Evolutionary conservation across 1,140 invertebrate species (phyloP).

Genomic region (Drosophila pandora): DNA sequence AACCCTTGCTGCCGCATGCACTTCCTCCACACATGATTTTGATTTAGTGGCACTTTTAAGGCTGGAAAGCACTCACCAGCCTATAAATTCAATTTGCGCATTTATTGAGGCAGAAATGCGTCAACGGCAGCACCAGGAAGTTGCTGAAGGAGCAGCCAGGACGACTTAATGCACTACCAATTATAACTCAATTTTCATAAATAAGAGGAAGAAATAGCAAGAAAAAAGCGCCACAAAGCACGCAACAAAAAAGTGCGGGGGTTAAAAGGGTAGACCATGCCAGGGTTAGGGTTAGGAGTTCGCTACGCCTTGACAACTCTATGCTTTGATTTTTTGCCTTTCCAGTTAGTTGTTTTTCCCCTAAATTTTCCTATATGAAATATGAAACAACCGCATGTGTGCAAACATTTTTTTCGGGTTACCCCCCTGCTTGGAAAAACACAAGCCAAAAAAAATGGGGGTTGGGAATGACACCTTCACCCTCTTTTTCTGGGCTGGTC

Average conservation of each 20-base stretch:
- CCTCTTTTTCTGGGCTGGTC: constrained; percentile 20
- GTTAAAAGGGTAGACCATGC: constrained; percentile 3
- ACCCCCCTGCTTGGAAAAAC: constrained; percentile 15
- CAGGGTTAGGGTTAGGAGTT: constrained; percentile 38
- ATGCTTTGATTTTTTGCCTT: constrained; percentile 75
- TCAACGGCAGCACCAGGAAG: constrained; percentile 52
- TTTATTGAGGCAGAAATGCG: constrained; percentile 81
- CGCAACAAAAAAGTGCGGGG: constrained; percentile 28
- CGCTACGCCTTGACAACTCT: constrained; percentile 77
- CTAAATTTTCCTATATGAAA: constrained; percentile 61
- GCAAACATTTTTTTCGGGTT: constrained; percentile 67
- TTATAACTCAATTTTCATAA: constrained; percentile 83
- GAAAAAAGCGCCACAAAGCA: constrained; percentile 53
- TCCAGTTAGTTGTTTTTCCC: constrained; percentile 29
- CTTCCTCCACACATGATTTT: constrained; percentile 72
- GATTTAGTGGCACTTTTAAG: constrained; percentile 83
- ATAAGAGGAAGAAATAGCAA: constrained; percentile 54
- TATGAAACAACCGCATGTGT: constrained; percentile 82
- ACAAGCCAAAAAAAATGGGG: constrained; percentile 14
- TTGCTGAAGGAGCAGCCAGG: constrained; percentile 19
- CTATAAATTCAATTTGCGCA: constrained; percentile 82
- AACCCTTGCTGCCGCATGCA: constrained; percentile 65
- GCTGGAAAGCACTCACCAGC: constrained; percentile 65
- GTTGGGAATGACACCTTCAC: constrained; percentile 23
- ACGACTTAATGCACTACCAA: constrained; percentile 81